phyloP scores from a whole-genome alignment of 2,797 vertebrate species.

The Tragelaphus oryx region DNA sequence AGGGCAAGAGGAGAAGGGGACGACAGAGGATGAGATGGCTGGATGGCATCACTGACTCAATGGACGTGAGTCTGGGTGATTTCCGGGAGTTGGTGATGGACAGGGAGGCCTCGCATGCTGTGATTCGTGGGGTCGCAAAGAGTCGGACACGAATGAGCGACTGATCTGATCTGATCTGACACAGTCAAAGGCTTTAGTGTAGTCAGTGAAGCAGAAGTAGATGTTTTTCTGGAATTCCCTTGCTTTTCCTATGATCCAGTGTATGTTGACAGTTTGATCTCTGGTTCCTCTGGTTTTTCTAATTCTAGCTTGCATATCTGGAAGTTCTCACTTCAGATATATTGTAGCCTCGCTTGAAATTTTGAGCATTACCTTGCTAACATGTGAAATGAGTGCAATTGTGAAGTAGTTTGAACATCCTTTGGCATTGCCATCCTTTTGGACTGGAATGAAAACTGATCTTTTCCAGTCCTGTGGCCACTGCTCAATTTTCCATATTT shows the following conservation, averaged over 20 bases:
- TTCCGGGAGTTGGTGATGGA: too few species aligned
- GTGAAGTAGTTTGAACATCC: not conserved
- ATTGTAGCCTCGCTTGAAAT: not conserved
- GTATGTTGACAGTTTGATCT: not conserved
- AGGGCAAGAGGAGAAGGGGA: too few species aligned
- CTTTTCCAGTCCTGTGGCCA: not conserved
- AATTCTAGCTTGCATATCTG: not conserved
- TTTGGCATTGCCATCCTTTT: not conserved
- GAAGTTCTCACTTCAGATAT: not conserved
- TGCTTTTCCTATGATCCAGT: not conserved
- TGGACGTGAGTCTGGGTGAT: too few species aligned
- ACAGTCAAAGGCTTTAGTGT: not conserved
- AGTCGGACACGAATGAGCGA: too few species aligned
- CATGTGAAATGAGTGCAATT: not conserved
- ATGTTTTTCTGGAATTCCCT: not conserved
- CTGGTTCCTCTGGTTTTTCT: not conserved
- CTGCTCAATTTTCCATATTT: not conserved
- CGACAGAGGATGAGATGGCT: too few species aligned
- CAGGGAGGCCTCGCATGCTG: too few species aligned
- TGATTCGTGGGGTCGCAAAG: too few species aligned
- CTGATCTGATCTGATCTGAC: not conserved
- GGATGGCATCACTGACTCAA: too few species aligned
- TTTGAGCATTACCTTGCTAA: not conserved
- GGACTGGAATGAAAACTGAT: not conserved
- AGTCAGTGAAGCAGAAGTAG: not conserved